Conservation (phyloP, 2,797 vertebrate species). For the Brotula barbata region DNA sequence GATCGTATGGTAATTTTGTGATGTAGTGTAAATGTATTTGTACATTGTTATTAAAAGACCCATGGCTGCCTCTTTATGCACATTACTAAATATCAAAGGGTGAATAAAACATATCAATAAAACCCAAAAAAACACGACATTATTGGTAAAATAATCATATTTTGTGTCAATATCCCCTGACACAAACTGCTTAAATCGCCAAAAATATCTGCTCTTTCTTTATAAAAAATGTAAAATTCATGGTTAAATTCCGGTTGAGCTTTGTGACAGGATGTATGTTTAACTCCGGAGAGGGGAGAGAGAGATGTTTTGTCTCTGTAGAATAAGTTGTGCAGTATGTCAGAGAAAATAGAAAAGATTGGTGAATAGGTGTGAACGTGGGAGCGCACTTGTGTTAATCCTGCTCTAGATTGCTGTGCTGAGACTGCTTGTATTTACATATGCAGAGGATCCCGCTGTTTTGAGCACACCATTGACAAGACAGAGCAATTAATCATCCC, state of each 20-base stretch:
- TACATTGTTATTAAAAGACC: too few species aligned
- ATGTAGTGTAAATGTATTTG: too few species aligned
- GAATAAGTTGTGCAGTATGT: conserved; percentile 71
- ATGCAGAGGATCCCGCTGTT: conserved; percentile 90
- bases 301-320: conserved; percentile 61
- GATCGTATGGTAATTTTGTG: too few species aligned
- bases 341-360: conserved; percentile 80
- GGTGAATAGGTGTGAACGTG: conserved; percentile 76
- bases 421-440: conserved; percentile 91
- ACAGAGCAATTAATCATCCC: conserved; percentile 98
- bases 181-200: background rate
- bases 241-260: conserved; percentile 18
- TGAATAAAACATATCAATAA: too few species aligned
- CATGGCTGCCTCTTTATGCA: too few species aligned
- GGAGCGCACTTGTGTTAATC: conserved; percentile 83
- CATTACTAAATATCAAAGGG: too few species aligned
- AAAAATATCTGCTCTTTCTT: conserved; percentile 10
- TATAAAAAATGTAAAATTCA: conserved; percentile 33
- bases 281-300: conserved; percentile 59
- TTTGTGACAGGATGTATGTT: conserved; percentile 57
- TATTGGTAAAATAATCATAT: background rate
- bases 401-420: conserved; percentile 78
- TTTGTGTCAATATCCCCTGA: conserved; percentile 5
- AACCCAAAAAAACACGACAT: too few species aligned
- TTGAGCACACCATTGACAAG: conserved; percentile 84